Evolutionary conservation across 2,797 vertebrate species (phyloP), one percentile per base, ranked within the genome.

Genomic region (Sebastolobus altivelis): DNA sequence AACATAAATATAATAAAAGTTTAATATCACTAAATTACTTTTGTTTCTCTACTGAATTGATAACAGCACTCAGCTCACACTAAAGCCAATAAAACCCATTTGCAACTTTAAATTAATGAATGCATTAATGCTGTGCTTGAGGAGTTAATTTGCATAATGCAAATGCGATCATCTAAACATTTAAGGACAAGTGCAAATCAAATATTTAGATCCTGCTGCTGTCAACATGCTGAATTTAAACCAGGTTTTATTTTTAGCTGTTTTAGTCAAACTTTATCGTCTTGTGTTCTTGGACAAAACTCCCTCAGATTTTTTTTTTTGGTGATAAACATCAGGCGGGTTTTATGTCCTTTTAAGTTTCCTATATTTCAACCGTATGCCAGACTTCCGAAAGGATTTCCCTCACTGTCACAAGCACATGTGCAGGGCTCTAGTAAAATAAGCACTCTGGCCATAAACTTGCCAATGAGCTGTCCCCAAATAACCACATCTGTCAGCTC

Each of bases 401-500:
- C 87, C 88, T 94, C 90, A 91, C 87, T 93, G 93, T 94, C 92
- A 93, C 88, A 58, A 20, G 69, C 88, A 90, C 91, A 94, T 93
- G 93, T 95, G 91, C 82, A 52, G 27, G 59, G 85, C 82, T 87
- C 85, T 49, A 88, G 89, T 94, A 93, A 95, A 95, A 94, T 93
- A 94, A 92, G 88, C 89, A 88, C 91, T 90, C 79, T 80, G 75
- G 72, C 88, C 86, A 80, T 95, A 96, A 93, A 95, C 84, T 89
- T 88, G 90, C 92, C 91, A 94, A 84, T 86, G 87, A 94, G 89
- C 94, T 94, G 93, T 94, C 92, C 94, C 92, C 91, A 93, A 95
- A 94, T 94, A 94, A 93, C 80, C 92, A 95, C 88, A 94, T 95
- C 91, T 93, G 93, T 94, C 94, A 88, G 90, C 75, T 91, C 87